Conservation (phyloP, 2,113 vertebrate species). For the Gorsachius goisagi region DNA sequence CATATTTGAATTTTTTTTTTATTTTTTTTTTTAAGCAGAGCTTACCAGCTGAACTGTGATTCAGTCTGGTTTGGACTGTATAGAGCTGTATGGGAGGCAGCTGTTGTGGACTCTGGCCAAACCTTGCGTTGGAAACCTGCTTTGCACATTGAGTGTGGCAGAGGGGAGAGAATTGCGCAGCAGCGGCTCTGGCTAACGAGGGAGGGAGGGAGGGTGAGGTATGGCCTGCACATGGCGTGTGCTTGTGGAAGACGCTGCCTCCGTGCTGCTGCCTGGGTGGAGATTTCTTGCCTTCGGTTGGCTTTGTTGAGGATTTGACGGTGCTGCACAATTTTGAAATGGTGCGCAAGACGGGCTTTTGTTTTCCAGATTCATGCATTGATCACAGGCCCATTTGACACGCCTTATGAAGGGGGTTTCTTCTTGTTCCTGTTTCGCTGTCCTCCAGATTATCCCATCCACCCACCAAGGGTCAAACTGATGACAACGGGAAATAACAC, state of each 20-base stretch:
- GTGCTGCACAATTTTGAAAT: slow-evolving; percentile 58
- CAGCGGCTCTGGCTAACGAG: neutral
- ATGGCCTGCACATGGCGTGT: neutral
- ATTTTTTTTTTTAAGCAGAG: neutral
- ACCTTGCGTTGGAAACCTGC: neutral
- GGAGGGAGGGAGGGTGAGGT: neutral
- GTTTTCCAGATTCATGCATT: slow-evolving; percentile 94
- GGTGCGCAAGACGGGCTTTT: slow-evolving; percentile 72
- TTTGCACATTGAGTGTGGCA: neutral
- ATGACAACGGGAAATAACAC: slow-evolving; percentile 99
- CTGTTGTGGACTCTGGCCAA: neutral
- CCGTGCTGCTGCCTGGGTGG: neutral
- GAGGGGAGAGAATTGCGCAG: neutral
- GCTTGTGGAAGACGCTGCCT: neutral
- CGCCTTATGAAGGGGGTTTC: slow-evolving; percentile 98
- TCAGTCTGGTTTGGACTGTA: neutral
- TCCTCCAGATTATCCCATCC: slow-evolving; percentile 98
- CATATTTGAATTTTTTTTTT: neutral
- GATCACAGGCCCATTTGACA: slow-evolving; percentile 98
- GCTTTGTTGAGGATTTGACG: neutral
- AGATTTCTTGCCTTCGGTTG: neutral
- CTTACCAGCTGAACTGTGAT: neutral
- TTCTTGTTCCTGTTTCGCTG: slow-evolving; percentile 99
- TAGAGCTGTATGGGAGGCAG: neutral
- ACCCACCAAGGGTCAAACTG: slow-evolving; percentile 96